A percentile compares a stretch with the other conserved stretches of the same genome.
phyloP scores from a whole-genome alignment of 2,797 vertebrate genomes.

The Microctenopoma stevenorrisi region DNA sequence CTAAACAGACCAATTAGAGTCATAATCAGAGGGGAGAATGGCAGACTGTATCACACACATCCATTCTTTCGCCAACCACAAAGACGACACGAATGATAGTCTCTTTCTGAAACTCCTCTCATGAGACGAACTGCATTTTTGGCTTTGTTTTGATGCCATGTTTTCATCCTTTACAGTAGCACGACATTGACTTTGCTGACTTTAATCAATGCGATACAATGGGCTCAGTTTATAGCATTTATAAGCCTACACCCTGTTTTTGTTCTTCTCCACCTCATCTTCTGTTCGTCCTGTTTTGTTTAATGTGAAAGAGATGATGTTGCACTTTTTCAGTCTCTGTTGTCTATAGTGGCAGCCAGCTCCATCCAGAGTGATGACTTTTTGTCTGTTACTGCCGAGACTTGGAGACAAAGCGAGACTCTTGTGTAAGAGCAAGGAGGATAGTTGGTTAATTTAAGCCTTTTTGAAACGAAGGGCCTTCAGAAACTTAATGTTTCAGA shows the following conservation, averaged over 20 bases:
- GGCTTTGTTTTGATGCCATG: constrained; percentile 9
- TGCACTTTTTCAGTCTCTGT: constrained; percentile 19
- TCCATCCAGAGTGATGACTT: constrained; percentile 1
- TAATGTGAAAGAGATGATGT: constrained; percentile 16
- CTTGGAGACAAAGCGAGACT: constrained; percentile 1
- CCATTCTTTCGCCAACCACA: constrained; percentile 55
- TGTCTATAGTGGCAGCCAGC: constrained; percentile 5
- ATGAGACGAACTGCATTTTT: constrained; percentile 9
- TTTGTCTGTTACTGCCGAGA: not conserved
- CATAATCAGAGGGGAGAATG: constrained; percentile 57
- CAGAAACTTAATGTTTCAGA: no score
- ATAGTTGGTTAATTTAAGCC: not conserved
- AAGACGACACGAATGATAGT: constrained; percentile 58
- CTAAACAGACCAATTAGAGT: constrained; percentile 74
- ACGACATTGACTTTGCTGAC: not conserved
- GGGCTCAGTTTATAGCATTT: not conserved
- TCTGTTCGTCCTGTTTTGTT: constrained; percentile 15
- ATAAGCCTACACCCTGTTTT: constrained; percentile 35
- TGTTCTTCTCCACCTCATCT: constrained; percentile 5
- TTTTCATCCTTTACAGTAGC: no score
- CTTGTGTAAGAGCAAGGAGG: not conserved
- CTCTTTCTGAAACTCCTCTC: constrained; percentile 31
- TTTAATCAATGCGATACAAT: constrained; percentile 30
- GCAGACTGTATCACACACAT: constrained; percentile 49
- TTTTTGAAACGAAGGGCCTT: no score